A percentile compares a stretch with the other conserved stretches of the same genome.
Conservation (phyloP, 2,113 vertebrate species). For the Oreamnos americanus region DNA sequence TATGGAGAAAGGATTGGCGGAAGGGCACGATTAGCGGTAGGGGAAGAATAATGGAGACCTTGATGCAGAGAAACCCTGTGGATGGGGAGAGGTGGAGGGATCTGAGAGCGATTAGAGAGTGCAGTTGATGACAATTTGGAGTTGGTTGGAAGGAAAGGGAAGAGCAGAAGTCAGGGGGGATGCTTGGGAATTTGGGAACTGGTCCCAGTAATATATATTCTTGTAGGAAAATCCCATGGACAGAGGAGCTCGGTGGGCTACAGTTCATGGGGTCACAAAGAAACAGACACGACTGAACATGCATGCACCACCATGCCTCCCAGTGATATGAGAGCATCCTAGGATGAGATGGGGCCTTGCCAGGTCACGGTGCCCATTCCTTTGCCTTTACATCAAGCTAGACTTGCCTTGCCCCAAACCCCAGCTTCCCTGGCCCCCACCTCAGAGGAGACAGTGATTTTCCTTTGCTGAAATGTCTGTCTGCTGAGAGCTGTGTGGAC, state of each 20-base stretch:
- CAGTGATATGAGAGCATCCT: not conserved
- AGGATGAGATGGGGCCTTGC: not conserved
- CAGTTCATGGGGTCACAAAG: not conserved
- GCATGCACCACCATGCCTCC: rapidly evolving
- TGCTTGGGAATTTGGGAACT: not conserved
- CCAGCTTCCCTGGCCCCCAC: too few relatives aligned
- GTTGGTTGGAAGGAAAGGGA: not conserved
- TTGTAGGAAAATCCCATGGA: not conserved
- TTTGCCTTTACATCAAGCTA: not conserved
- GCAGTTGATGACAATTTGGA: not conserved
- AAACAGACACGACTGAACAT: not conserved
- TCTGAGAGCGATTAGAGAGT: not conserved
- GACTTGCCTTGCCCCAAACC: too few relatives aligned
- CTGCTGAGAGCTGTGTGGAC: not conserved
- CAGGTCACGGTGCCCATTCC: not conserved
- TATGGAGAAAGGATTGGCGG: not conserved
- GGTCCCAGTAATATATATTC: not conserved
- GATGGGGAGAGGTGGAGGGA: not conserved
- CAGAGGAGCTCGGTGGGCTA: not conserved
- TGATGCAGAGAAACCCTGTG: not conserved
- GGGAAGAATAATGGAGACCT: not conserved
- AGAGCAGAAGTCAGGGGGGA: not conserved
- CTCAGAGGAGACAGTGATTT: not conserved
- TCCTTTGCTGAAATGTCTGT: not conserved
- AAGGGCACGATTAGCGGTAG: not conserved